phyloP scores from a whole-genome alignment of 2,113 vertebrate genomes.

The Emydura subglobosa region DNA sequence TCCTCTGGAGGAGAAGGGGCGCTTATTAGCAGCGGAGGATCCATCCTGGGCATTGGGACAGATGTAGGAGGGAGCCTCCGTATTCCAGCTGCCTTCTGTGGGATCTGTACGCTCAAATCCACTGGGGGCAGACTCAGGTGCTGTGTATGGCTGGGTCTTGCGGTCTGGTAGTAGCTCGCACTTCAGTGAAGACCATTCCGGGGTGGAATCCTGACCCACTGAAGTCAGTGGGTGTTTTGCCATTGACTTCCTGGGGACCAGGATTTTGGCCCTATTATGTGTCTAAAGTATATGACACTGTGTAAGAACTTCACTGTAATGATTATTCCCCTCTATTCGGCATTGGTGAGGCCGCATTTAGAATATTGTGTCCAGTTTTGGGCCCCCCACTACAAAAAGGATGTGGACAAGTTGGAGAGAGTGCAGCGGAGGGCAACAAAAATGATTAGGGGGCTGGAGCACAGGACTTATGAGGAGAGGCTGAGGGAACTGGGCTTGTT shows the following conservation, averaged over 20 bases:
- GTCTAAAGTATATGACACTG: neutral
- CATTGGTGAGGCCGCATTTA: too few species aligned
- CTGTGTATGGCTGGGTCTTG: neutral
- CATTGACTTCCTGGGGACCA: neutral
- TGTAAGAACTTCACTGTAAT: neutral
- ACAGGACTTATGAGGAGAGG: too few species aligned
- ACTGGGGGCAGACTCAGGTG: slow-evolving; percentile 82
- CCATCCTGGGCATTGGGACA: slow-evolving; percentile 79
- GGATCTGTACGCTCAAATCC: slow-evolving; percentile 82
- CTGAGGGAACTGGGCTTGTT: too few species aligned
- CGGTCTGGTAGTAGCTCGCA: neutral
- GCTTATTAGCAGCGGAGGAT: slow-evolving; percentile 79
- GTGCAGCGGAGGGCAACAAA: too few species aligned
- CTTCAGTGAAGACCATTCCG: neutral
- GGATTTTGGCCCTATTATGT: neutral
- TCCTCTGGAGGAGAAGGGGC: slow-evolving; percentile 84
- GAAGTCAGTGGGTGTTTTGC: too few species aligned
- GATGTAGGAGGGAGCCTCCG: slow-evolving; percentile 83
- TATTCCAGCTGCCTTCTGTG: slow-evolving; percentile 82
- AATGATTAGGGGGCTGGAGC: too few species aligned
- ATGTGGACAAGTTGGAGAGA: too few species aligned
- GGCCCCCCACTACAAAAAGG: too few species aligned
- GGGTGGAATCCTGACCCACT: neutral
- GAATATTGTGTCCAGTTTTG: too few species aligned
- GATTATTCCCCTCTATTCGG: too few species aligned